phyloP scores from a whole-genome alignment of 2,113 vertebrate species.

The Paradisaea rubra region DNA sequence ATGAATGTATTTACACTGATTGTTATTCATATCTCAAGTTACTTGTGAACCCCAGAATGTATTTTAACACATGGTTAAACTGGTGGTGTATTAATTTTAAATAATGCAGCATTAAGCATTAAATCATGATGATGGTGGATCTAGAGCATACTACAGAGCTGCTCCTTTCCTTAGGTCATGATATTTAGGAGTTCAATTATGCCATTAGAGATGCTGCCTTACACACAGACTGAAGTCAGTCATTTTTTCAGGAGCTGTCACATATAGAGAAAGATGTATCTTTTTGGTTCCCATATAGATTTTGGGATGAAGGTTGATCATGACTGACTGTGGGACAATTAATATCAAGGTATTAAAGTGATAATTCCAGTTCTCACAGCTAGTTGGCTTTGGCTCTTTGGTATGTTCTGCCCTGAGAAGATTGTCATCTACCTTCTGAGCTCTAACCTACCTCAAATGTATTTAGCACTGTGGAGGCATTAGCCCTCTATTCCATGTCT shows the following conservation, averaged over 20 bases:
- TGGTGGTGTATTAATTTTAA: background rate
- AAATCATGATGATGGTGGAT: background rate
- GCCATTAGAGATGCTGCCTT: background rate
- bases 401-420: background rate
- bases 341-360: background rate
- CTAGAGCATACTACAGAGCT: background rate
- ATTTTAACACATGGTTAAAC: background rate
- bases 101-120: background rate
- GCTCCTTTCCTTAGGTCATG: background rate
- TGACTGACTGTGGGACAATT: background rate
- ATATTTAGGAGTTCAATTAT: background rate
- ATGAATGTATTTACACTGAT: background rate
- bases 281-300: background rate
- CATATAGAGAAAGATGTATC: background rate
- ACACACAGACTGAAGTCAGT: background rate
- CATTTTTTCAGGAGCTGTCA: background rate
- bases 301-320: background rate
- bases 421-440: background rate
- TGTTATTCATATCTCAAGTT: background rate
- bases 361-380: background rate
- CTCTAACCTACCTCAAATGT: background rate
- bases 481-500: background rate
- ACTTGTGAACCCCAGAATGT: background rate
- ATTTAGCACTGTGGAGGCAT: background rate
- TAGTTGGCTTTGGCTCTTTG: background rate